A percentile compares a stretch with the other conserved stretches of the same genome.
Conservation (phyloP, 2,888 invertebrate genomes). For the Stenotaenia linearis region DNA sequence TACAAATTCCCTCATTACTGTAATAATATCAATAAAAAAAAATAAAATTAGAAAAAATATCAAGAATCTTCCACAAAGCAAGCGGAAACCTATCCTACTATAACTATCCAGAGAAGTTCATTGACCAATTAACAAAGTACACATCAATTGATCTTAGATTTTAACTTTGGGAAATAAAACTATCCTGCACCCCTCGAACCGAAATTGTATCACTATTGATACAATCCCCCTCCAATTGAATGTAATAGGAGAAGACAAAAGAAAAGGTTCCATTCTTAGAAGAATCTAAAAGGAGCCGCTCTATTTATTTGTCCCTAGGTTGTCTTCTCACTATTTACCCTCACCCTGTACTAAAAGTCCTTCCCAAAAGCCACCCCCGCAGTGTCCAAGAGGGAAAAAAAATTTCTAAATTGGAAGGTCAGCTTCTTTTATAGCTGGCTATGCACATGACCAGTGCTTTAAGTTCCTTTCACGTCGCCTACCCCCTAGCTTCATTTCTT, state of each 20-base stretch:
- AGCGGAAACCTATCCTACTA: neutral
- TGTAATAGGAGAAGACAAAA: neutral
- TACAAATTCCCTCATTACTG: neutral
- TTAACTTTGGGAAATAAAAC: neutral
- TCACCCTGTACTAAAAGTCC: neutral
- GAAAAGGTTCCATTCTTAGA: neutral
- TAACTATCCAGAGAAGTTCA: neutral
- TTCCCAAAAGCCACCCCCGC: slow-evolving; percentile 3
- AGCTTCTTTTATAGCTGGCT: neutral
- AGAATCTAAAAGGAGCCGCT: neutral
- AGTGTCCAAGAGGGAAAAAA: neutral
- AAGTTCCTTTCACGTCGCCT: neutral
- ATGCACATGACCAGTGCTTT: neutral
- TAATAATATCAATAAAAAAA: neutral
- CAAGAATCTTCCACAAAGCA: neutral
- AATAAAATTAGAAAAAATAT: neutral
- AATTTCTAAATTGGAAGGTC: neutral
- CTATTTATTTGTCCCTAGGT: neutral
- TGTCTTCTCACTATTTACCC: neutral
- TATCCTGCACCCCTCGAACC: neutral
- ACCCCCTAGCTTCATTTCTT: neutral
- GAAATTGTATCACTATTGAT: neutral
- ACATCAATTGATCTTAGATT: neutral
- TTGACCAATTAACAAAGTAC: neutral
- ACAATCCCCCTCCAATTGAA: neutral